Evolutionary conservation across 2,113 vertebrate genomes (phyloP).

Genomic region (Narcine bancroftii): DNA sequence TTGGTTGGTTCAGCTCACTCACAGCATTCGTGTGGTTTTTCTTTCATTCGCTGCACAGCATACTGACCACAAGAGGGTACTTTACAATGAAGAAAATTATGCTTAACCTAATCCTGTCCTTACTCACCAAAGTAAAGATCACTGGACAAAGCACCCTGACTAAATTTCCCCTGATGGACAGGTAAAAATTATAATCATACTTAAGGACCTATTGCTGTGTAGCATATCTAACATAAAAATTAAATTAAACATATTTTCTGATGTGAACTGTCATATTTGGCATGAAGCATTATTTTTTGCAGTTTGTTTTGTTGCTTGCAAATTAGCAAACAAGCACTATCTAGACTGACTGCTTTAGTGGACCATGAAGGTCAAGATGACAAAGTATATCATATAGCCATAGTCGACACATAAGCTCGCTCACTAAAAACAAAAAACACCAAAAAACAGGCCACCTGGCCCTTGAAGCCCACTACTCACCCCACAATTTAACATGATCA

Average conservation of each 20-base stretch:
- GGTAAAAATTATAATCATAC: background rate
- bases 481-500: too few species aligned
- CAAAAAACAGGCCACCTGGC: too few species aligned
- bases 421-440: too few species aligned
- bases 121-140: background rate
- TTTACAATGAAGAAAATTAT: too few species aligned
- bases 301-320: background rate
- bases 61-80: too few species aligned
- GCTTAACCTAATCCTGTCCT: background rate
- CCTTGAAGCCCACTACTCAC: too few species aligned
- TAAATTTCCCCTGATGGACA: background rate
- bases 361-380: background rate
- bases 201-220: too few species aligned
- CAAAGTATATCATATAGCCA: background rate
- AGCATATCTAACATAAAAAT: too few species aligned
- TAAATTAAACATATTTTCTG: background rate
- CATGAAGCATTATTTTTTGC: background rate
- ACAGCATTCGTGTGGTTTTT: too few species aligned
- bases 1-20: too few species aligned
- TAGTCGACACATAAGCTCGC: background rate
- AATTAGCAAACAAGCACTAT: conserved; percentile 17
- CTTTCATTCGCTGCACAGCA: too few species aligned
- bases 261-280: background rate
- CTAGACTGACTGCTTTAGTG: background rate
- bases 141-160: background rate